These are phyloP conservation scores for Macrosteles quadrilineatus DNA, from an alignment of 1,140 invertebrate genomes.

Conservation along the genomic window DNA sequence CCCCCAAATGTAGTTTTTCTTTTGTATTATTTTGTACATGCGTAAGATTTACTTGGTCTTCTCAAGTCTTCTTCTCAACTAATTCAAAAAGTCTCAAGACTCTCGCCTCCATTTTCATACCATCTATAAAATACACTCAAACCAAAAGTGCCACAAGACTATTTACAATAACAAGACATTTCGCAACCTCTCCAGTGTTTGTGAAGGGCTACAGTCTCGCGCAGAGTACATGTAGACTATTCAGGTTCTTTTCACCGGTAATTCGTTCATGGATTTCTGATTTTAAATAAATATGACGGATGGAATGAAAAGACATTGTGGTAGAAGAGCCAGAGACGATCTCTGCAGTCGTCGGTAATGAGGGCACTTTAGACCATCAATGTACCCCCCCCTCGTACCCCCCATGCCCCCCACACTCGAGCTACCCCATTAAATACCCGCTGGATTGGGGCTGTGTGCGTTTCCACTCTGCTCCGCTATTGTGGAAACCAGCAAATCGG, in stretches of 20 bases:
- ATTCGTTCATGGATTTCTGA: constrained; percentile 17
- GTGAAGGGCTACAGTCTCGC: no score
- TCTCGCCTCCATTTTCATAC: no score
- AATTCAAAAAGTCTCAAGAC: no score
- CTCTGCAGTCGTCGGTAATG: background rate
- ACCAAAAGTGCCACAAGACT: no score
- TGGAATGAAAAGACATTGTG: constrained; percentile 37
- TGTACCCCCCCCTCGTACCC: background rate
- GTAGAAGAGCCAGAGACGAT: constrained; percentile 26
- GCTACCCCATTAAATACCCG: constrained; percentile 7
- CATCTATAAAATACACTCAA: no score
- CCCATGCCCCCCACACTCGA: background rate
- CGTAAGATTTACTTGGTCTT: no score
- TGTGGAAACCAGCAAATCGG: background rate
- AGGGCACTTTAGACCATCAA: constrained; percentile 7
- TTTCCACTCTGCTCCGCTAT: background rate
- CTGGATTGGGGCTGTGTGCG: background rate
- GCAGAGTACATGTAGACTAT: no score
- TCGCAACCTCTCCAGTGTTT: no score
- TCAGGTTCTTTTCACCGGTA: constrained; percentile 5
- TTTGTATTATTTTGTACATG: no score
- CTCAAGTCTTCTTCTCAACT: no score
- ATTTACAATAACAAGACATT: no score
- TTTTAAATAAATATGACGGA: constrained; percentile 29
- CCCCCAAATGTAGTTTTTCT: no score